Percentiles rank a stretch among this genome's conserved stretches.
Evolutionary conservation across 2,113 vertebrate genomes (phyloP).

Genomic region (Gymnogyps californianus): DNA sequence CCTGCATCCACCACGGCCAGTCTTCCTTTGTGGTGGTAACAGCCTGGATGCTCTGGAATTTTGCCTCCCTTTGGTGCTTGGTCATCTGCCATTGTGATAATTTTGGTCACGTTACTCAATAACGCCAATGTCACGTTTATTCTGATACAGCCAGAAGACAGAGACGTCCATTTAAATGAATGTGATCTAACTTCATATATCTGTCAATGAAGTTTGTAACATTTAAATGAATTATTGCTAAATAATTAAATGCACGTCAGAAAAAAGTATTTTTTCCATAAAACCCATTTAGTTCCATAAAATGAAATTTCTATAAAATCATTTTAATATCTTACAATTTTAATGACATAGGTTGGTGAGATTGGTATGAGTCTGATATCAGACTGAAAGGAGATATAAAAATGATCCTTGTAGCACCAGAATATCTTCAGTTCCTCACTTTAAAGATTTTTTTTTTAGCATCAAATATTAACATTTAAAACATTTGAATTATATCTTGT

Average conservation of each 20-base stretch:
- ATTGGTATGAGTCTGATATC: neutral
- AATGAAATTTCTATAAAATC: neutral
- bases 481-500: neutral
- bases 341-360: neutral
- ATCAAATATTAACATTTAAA: neutral
- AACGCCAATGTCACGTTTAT: neutral
- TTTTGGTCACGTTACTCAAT: neutral
- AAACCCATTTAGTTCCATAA: neutral
- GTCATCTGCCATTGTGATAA: neutral
- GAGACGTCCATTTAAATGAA: neutral
- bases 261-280: neutral
- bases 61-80: neutral
- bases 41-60: neutral
- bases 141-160: neutral
- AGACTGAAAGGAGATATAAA: neutral
- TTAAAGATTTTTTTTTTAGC: neutral
- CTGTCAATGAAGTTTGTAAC: neutral
- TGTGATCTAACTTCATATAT: neutral
- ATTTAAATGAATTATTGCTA: neutral
- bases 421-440: neutral
- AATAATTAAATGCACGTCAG: neutral
- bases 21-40: neutral
- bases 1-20: fast-evolving
- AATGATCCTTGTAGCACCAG: neutral
- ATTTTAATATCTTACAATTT: neutral